A percentile compares a stretch with the other conserved stretches of the same genome.
phyloP scores from a whole-genome alignment of 2,888 invertebrate species.

The Tetragonisca angustula region DNA sequence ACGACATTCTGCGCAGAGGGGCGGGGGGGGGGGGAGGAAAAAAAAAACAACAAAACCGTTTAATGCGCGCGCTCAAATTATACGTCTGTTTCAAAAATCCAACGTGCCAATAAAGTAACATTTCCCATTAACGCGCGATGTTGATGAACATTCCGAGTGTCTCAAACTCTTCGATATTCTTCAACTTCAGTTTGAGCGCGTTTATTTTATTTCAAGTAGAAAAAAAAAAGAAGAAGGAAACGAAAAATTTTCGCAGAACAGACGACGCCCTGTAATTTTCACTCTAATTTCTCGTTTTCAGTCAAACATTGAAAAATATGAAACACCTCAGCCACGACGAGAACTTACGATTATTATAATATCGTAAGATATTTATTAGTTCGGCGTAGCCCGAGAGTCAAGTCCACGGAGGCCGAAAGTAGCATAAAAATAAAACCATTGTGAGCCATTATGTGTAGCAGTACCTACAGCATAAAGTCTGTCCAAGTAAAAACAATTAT shows the following conservation, averaged over 20 bases:
- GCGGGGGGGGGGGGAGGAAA: no score
- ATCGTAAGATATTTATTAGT: neutral
- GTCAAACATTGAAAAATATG: no score
- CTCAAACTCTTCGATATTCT: neutral
- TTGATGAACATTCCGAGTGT: neutral
- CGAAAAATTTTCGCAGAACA: no score
- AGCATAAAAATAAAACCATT: slow-evolving; percentile 32
- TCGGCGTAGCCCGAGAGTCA: neutral
- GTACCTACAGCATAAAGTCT: neutral
- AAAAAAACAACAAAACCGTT: slow-evolving; percentile 13
- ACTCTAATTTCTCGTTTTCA: no score
- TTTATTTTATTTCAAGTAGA: no score
- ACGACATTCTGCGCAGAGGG: slow-evolving; percentile 22
- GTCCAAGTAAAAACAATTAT: slow-evolving; percentile 40
- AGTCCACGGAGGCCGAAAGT: neutral
- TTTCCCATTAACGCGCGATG: neutral
- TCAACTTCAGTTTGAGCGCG: neutral
- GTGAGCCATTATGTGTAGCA: slow-evolving; percentile 6
- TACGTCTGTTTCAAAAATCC: neutral
- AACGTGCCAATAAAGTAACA: neutral
- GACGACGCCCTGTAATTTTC: no score
- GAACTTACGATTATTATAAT: no score
- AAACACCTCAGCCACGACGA: no score
- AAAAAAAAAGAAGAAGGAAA: no score
- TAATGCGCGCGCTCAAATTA: neutral